Evolutionary conservation across 2,888 invertebrate genomes (phyloP).

Genomic region (Linnaemya vulpina): DNA sequence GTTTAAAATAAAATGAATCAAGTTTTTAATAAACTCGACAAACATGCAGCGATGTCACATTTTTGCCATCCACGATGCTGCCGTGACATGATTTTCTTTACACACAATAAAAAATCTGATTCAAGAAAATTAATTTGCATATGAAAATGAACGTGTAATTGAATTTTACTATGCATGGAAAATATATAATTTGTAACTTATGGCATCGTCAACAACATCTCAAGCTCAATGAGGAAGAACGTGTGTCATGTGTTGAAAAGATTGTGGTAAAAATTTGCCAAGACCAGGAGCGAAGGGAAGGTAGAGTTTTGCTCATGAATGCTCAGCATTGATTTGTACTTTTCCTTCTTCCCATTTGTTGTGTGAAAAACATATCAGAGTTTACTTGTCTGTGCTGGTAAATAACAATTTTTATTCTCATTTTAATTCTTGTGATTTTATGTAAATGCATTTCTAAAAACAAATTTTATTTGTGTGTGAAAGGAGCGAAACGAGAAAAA

Average conservation of each 20-base stretch:
- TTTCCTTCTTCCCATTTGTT: neutral
- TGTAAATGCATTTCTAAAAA: neutral
- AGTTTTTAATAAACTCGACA: neutral
- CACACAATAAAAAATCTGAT: neutral
- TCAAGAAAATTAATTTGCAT: slow-evolving; percentile 76
- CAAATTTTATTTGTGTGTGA: neutral
- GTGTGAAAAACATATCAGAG: too few relatives aligned
- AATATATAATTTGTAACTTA: slow-evolving; percentile 70
- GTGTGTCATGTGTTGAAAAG: neutral
- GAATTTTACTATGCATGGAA: slow-evolving; percentile 78
- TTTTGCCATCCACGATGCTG: neutral
- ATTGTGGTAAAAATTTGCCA: neutral
- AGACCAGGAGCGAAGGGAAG: neutral
- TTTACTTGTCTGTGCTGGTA: neutral
- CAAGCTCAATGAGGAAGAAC: neutral
- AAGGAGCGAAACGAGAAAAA: too few relatives aligned
- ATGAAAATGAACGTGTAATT: slow-evolving; percentile 79
- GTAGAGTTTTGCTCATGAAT: neutral
- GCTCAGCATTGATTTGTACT: neutral
- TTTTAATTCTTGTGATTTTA: neutral
- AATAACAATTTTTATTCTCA: neutral
- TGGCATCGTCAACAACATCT: neutral
- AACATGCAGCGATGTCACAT: neutral
- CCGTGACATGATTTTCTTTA: neutral
- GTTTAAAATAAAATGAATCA: neutral